Conservation (phyloP, 2,113 vertebrate species). For the Micromys minutus region DNA sequence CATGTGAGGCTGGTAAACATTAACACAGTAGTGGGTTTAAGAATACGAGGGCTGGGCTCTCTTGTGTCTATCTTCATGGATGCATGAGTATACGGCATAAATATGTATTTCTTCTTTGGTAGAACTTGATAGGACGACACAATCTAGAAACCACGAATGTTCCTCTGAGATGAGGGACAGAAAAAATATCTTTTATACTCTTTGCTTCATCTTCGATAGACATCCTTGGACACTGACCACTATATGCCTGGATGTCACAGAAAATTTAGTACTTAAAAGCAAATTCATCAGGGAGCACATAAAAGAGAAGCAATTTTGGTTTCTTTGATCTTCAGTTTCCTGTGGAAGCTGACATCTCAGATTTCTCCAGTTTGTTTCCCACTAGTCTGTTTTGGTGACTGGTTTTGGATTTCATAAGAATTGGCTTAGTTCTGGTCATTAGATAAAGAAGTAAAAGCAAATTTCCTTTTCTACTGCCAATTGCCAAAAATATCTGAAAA, state of each 20-base stretch:
- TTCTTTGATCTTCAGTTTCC: slow-evolving; percentile 55
- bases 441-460: neutral
- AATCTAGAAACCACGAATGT: neutral
- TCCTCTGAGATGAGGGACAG: neutral
- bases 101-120: neutral
- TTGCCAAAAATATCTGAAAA: slow-evolving; percentile 1
- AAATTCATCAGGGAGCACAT: slow-evolving; percentile 7
- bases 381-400: neutral
- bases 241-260: neutral
- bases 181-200: neutral
- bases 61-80: neutral
- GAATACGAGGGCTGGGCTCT: neutral
- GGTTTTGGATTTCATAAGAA: slow-evolving; percentile 13
- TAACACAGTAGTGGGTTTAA: neutral
- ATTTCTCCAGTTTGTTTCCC: neutral
- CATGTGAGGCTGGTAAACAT: neutral
- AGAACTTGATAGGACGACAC: neutral
- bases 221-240: neutral
- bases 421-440: neutral
- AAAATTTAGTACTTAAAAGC: slow-evolving; percentile 37
- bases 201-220: neutral
- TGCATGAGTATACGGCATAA: neutral
- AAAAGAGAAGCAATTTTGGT: slow-evolving; percentile 47
- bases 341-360: slow-evolving; percentile 33
- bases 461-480: slow-evolving; percentile 3